Evolutionary conservation across 2,113 vertebrate species (phyloP).

Genomic region (Capreolus pygargus): DNA sequence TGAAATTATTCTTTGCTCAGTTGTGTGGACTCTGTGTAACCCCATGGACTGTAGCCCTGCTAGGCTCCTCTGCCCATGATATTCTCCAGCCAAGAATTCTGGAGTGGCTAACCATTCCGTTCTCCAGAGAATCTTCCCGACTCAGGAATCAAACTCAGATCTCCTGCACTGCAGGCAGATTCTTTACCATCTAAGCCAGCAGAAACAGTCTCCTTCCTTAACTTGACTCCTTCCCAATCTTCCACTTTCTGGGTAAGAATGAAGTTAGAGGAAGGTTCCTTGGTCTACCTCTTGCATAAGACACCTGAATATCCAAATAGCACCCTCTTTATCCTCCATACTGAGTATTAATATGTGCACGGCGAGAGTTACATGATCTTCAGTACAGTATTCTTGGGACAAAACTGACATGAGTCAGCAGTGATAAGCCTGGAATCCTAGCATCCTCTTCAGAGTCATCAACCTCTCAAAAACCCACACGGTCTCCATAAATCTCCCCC

Average conservation of each 20-base stretch:
- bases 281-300: not conserved
- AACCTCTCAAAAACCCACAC: not conserved
- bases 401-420: not conserved
- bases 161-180: not conserved
- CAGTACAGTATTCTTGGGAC: not conserved
- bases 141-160: not conserved
- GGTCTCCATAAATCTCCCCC: rapidly evolving
- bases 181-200: not conserved
- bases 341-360: not conserved
- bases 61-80: not conserved
- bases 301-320: not conserved
- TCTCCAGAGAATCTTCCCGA: not conserved
- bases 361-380: not conserved
- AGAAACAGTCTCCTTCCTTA: not conserved
- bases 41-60: not conserved
- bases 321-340: not conserved
- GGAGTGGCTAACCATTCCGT: not conserved
- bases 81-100: not conserved
- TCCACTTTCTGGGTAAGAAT: not conserved
- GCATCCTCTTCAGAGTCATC: not conserved
- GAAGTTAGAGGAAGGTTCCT: not conserved
- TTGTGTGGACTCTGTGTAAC: not conserved
- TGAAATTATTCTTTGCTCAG: not conserved
- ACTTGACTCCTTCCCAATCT: not conserved
- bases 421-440: not conserved